These are phyloP conservation scores for Polylopha cassiicola DNA, from an alignment of 2,888 invertebrate species.

Conservation along the genomic window DNA sequence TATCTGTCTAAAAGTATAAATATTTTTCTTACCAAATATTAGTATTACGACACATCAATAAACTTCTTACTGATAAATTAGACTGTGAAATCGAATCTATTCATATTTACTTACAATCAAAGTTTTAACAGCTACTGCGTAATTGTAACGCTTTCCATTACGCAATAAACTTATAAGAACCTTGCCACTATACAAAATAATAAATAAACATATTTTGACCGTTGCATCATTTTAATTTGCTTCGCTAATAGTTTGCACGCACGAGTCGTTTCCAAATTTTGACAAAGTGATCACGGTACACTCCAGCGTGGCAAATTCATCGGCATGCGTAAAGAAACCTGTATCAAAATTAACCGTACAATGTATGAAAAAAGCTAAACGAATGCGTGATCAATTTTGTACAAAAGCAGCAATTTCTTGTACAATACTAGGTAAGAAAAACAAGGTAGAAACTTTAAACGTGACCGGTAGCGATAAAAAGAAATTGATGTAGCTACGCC, in stretches of 20 bases:
- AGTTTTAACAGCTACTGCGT: slow-evolving; percentile 14
- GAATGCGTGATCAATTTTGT: no score
- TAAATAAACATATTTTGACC: slow-evolving; percentile 20
- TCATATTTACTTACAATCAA: slow-evolving; percentile 14
- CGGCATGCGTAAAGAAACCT: slow-evolving; percentile 41
- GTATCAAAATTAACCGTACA: no score
- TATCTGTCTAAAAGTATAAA: no score
- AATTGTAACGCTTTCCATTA: slow-evolving; percentile 22
- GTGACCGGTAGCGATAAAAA: no score
- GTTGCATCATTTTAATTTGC: slow-evolving; percentile 38
- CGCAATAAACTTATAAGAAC: slow-evolving; percentile 14
- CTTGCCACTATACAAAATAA: slow-evolving; percentile 11
- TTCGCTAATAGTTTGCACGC: slow-evolving; percentile 38
- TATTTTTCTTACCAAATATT: no score
- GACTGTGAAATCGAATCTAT: slow-evolving; percentile 7
- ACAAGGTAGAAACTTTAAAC: no score
- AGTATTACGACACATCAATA: slow-evolving; percentile 4
- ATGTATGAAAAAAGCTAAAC: no score
- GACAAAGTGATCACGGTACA: slow-evolving; percentile 36
- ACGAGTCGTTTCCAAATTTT: slow-evolving; percentile 35
- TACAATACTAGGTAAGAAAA: no score
- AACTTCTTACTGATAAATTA: no score
- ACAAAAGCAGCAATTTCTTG: no score
- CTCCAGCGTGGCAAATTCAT: slow-evolving; percentile 43
- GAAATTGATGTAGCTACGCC: no score